phyloP scores from a whole-genome alignment of 35 echinoderm and acorn worm species.

The Patiria miniata region DNA sequence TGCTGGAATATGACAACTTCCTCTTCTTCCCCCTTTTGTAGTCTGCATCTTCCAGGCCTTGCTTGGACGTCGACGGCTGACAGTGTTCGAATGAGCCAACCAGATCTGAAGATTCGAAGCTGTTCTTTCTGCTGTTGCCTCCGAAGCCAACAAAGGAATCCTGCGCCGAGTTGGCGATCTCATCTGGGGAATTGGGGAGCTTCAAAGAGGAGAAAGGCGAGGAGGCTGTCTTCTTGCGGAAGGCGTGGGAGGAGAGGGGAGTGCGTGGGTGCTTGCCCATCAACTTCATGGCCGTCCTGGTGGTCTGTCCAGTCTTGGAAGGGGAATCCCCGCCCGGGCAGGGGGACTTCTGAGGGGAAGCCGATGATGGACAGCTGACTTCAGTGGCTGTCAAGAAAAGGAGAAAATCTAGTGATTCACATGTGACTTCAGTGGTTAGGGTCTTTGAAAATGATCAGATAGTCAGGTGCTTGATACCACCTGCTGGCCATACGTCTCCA shows the following conservation, averaged over 20 bases:
- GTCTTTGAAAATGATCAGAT: no score
- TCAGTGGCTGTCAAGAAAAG: background rate
- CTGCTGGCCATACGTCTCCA: no score
- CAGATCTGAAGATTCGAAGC: no score
- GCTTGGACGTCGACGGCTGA: background rate
- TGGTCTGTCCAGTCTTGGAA: background rate
- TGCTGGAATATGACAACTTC: background rate
- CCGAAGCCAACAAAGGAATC: no score
- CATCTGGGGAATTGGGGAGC: background rate
- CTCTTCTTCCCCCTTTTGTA: background rate
- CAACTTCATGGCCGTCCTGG: slow-evolving; percentile 14
- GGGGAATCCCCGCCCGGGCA: background rate
- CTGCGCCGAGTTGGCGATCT: no score
- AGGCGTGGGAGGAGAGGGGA: background rate
- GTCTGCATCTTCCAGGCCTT: background rate
- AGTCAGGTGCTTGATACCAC: no score
- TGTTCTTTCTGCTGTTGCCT: no score
- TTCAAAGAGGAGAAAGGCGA: background rate
- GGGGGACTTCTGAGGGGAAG: background rate
- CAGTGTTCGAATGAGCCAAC: background rate
- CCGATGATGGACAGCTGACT: background rate
- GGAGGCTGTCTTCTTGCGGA: background rate
- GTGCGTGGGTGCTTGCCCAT: slow-evolving; percentile 12
- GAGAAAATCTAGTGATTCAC: background rate
- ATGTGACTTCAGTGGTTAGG: no score